Percentiles rank a stretch among this genome's conserved stretches.
Evolutionary conservation across 1,140 invertebrate species (phyloP).

Genomic region (Lutraria rhynchaena): DNA sequence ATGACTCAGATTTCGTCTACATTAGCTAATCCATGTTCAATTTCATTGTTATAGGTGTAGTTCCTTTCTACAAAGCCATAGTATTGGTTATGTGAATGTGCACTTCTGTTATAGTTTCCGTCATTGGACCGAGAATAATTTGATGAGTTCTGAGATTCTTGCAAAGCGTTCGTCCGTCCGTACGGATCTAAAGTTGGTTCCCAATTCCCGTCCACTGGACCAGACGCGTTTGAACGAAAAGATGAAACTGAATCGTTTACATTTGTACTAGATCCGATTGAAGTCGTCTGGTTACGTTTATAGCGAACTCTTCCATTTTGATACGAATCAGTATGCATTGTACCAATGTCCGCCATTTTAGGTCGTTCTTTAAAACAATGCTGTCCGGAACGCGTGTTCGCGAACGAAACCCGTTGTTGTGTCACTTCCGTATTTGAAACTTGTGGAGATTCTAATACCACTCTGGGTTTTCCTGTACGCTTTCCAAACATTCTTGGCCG

Average conservation of each 20-base stretch:
- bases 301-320: slow-evolving; percentile 12
- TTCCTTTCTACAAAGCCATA: slow-evolving; percentile 38
- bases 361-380: slow-evolving; percentile 34
- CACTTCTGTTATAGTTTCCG: slow-evolving; percentile 1
- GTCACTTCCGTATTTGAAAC: slow-evolving; percentile 33
- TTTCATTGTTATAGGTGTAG: not conserved
- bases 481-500: not conserved
- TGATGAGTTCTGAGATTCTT: not conserved
- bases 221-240: slow-evolving; percentile 22
- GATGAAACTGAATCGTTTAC: slow-evolving; percentile 38
- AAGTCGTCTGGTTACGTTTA: not conserved
- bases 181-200: slow-evolving; percentile 54
- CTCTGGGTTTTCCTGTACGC: slow-evolving; percentile 25
- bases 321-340: not conserved
- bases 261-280: slow-evolving; percentile 10
- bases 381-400: slow-evolving; percentile 18
- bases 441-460: slow-evolving; percentile 46
- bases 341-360: slow-evolving; percentile 53
- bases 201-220: slow-evolving; percentile 41
- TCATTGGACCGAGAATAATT: not conserved
- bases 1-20: slow-evolving; percentile 50
- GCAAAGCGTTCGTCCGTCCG: slow-evolving; percentile 3
- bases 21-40: slow-evolving; percentile 35
- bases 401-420: slow-evolving; percentile 34
- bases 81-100: slow-evolving; percentile 9